phyloP scores from a whole-genome alignment of 2,888 invertebrate genomes.

The Pristionchus exspectatus region DNA sequence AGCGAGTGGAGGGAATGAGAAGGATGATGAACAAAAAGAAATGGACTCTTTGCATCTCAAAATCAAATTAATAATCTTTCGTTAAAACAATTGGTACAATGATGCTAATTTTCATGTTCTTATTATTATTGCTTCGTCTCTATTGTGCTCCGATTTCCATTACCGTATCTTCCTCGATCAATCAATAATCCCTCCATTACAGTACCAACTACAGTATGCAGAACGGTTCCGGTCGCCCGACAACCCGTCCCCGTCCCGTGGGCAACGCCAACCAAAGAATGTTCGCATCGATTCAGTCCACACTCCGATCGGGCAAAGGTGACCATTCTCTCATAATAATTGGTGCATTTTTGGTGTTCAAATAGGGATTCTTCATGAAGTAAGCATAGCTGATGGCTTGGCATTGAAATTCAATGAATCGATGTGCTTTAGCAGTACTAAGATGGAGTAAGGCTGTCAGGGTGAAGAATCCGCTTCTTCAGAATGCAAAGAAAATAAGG shows the following conservation, averaged over 20 bases:
- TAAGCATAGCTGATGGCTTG: too few species aligned
- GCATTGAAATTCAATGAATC: neutral
- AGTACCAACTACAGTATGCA: conserved; percentile 13
- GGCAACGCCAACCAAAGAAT: neutral
- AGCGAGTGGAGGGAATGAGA: conserved; percentile 3
- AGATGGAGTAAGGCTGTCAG: too few species aligned
- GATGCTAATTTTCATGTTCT: too few species aligned
- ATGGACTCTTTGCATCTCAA: neutral
- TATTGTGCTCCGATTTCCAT: too few species aligned
- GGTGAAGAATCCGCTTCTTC: too few species aligned
- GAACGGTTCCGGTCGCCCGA: neutral
- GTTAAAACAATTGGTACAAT: too few species aligned
- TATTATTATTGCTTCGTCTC: too few species aligned
- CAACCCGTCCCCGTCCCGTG: neutral
- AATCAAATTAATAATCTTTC: neutral
- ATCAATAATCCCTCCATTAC: neutral
- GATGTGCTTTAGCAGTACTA: too few species aligned
- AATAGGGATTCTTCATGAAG: too few species aligned
- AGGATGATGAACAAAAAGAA: neutral
- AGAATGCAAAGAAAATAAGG: too few species aligned
- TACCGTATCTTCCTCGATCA: neutral
- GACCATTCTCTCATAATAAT: too few species aligned
- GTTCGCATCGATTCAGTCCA: conserved; percentile 50
- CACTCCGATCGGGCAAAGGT: conserved; percentile 23
- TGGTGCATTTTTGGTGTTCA: too few species aligned